These are phyloP conservation scores for Hystrix brachyura DNA, from an alignment of 2,113 vertebrate genomes.

Conservation along the genomic window DNA sequence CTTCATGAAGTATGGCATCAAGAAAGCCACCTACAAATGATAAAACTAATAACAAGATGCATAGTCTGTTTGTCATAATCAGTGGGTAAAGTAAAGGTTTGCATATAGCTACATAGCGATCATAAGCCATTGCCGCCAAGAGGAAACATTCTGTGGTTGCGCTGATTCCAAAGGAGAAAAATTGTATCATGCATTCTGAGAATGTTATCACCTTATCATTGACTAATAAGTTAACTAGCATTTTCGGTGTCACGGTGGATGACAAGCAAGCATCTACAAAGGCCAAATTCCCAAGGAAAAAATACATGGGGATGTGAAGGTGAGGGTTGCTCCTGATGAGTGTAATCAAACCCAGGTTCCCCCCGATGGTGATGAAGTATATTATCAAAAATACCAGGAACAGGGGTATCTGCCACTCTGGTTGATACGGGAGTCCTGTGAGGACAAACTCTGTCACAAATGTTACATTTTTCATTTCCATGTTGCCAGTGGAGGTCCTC, in stretches of 20 bases:
- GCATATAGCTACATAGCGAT: too few species aligned
- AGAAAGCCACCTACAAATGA: constrained; percentile 58
- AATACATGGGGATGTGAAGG: constrained; percentile 46
- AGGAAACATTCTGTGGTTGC: too few species aligned
- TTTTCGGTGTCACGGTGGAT: constrained; percentile 36
- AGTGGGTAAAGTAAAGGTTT: too few species aligned
- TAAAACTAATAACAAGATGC: not conserved
- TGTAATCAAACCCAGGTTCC: not conserved
- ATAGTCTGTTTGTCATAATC: too few species aligned
- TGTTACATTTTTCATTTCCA: constrained; percentile 56
- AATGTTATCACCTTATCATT: constrained; percentile 19
- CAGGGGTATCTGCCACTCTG: not conserved
- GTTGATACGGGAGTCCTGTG: not conserved
- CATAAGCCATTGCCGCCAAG: too few species aligned
- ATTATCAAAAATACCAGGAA: not conserved
- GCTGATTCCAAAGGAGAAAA: too few species aligned
- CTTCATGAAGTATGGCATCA: constrained; percentile 67
- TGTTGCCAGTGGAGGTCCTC: not conserved
- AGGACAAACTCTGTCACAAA: not conserved
- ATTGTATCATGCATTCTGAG: not conserved
- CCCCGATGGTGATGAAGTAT: constrained; percentile 51
- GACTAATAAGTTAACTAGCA: constrained; percentile 45
- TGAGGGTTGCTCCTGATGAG: too few species aligned
- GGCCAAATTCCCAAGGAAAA: constrained; percentile 62
- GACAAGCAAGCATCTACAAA: constrained; percentile 20